A percentile compares a stretch with the other conserved stretches of the same genome.
These are phyloP conservation scores for Caligus rogercresseyi DNA, from an alignment of 1,140 invertebrate genomes.

Conservation along the genomic window DNA sequence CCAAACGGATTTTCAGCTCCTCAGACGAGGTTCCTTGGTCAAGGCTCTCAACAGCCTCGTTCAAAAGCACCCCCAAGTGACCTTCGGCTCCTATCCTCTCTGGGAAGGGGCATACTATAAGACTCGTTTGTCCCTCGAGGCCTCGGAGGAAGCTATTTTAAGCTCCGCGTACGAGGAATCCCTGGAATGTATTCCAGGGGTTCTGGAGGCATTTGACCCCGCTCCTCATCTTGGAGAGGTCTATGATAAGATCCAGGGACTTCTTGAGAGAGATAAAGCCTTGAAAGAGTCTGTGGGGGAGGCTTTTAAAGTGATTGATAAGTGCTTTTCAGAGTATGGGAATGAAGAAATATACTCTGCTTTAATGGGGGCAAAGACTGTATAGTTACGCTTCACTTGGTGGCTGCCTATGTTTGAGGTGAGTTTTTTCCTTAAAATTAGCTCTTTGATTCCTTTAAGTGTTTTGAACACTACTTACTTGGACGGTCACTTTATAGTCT, in stretches of 20 bases:
- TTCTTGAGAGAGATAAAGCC: background rate
- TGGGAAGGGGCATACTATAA: constrained; percentile 30
- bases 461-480: too few relatives aligned
- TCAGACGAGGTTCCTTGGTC: background rate
- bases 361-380: constrained; percentile 98
- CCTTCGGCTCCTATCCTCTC: constrained; percentile 49
- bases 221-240: background rate
- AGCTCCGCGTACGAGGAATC: background rate
- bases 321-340: constrained; percentile 31
- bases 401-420: constrained; percentile 40
- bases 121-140: constrained; percentile 18
- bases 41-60: constrained; percentile 34
- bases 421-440: too few relatives aligned
- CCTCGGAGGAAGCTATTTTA: background rate
- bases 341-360: constrained; percentile 54
- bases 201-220: background rate
- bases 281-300: background rate
- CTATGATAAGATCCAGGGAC: background rate
- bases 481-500: too few relatives aligned
- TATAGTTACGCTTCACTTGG: constrained; percentile 65
- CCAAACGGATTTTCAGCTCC: background rate
- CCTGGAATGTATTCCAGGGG: background rate
- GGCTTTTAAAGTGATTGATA: constrained; percentile 10
- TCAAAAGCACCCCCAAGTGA: constrained; percentile 35
- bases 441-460: too few relatives aligned